Evolutionary conservation across 2,888 invertebrate genomes (phyloP).

Genomic region (Cataglyphis cursor): DNA sequence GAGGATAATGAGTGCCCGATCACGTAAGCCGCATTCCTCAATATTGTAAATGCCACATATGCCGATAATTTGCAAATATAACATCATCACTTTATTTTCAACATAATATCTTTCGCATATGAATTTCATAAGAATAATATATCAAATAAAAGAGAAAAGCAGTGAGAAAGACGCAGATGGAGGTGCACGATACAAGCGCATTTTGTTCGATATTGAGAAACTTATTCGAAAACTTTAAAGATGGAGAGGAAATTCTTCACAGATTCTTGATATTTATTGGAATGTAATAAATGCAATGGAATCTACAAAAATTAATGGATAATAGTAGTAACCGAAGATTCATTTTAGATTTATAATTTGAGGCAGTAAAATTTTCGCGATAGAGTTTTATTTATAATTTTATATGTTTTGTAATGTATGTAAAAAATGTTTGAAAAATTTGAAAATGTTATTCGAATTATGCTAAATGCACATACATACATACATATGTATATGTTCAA

Average conservation of each 20-base stretch:
- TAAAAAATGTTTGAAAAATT: not conserved
- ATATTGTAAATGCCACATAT: conserved; percentile 44
- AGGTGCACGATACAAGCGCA: not conserved
- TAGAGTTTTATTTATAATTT: not conserved
- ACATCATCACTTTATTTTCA: conserved; percentile 8
- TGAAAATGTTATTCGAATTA: not conserved
- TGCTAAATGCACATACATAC: not conserved
- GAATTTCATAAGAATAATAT: not conserved
- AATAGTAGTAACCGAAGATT: not conserved
- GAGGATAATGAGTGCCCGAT: conserved; percentile 3
- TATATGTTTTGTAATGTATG: not conserved
- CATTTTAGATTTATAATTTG: not conserved
- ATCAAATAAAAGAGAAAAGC: not conserved
- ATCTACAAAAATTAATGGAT: not conserved
- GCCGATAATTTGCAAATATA: conserved; percentile 6
- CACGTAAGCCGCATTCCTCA: conserved; percentile 36
- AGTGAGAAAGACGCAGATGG: too few species aligned
- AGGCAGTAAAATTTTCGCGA: not conserved
- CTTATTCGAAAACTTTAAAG: not conserved
- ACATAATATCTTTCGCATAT: not conserved
- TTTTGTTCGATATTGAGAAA: conserved; percentile 15
- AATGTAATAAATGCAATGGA: not conserved
- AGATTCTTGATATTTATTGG: conserved; percentile 1
- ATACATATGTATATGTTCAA: too few species aligned
- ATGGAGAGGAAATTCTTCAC: not conserved